Percentiles rank a stretch among this genome's conserved stretches.
Evolutionary conservation across 1,140 invertebrate species (phyloP).

Genomic region (Hypsibius dujardini): DNA sequence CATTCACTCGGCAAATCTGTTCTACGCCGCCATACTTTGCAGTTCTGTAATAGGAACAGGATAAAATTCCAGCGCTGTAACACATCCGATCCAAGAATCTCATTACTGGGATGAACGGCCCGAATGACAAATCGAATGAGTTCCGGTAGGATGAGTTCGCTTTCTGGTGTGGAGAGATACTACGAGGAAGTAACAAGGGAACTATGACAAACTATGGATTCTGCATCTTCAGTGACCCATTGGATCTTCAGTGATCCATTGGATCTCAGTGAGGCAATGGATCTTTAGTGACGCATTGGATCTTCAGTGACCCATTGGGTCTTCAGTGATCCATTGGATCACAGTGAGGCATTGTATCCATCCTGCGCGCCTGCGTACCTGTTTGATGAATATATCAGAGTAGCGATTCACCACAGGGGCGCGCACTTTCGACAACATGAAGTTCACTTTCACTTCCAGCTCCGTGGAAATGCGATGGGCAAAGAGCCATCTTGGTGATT

Average conservation of each 20-base stretch:
- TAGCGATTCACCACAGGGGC: constrained; percentile 58
- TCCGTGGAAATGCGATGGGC: constrained; percentile 80
- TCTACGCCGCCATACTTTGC: constrained; percentile 44
- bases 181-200: constrained; percentile 35
- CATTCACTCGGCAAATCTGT: neutral
- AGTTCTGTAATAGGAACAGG: constrained; percentile 88
- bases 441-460: constrained; percentile 86
- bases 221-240: too few species aligned
- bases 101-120: constrained; percentile 92
- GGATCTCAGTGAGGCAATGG: too few species aligned
- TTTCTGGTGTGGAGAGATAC: constrained; percentile 90
- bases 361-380: too few species aligned
- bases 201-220: too few species aligned
- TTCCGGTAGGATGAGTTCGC: constrained; percentile 76
- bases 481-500: constrained; percentile 75
- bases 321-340: too few species aligned
- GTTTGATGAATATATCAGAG: constrained; percentile 18
- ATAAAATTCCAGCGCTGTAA: constrained; percentile 96
- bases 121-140: constrained; percentile 92
- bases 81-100: constrained; percentile 88
- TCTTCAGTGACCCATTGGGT: too few species aligned
- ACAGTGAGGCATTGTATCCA: too few species aligned
- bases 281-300: too few species aligned
- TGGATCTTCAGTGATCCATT: too few species aligned
- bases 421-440: constrained; percentile 73